Conservation (phyloP, 2,888 invertebrate species). For the Halictus ligatus region DNA sequence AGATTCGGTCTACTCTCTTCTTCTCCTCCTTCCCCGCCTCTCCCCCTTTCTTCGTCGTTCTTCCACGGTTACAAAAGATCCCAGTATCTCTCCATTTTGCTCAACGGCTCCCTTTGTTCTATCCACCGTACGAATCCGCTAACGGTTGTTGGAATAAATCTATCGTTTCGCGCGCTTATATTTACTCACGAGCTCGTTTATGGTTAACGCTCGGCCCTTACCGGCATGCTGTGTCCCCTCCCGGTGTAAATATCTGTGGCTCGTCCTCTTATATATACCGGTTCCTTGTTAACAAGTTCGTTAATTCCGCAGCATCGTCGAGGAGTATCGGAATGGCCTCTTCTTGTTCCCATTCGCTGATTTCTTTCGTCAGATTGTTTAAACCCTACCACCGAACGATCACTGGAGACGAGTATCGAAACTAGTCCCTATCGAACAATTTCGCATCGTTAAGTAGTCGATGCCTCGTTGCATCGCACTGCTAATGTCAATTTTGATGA, state of each 20-base stretch:
- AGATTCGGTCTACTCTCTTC: conserved; percentile 63
- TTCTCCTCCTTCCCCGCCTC: conserved; percentile 5
- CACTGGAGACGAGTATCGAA: neutral
- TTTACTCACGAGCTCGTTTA: conserved; percentile 11
- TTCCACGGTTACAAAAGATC: conserved; percentile 53
- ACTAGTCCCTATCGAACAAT: neutral
- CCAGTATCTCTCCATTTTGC: conserved; percentile 37
- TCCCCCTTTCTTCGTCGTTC: conserved; percentile 14
- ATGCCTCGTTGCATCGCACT: neutral
- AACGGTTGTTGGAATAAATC: conserved; percentile 29
- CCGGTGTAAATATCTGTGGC: neutral
- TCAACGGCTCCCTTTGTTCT: conserved; percentile 42
- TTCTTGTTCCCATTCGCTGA: neutral
- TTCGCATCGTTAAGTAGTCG: neutral
- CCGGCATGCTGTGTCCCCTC: neutral
- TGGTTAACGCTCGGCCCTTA: neutral
- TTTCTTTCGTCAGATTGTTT: conserved; percentile 5
- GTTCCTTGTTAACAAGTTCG: conserved; percentile 31
- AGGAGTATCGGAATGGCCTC: neutral
- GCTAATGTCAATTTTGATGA: neutral
- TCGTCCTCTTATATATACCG: neutral
- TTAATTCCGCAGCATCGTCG: neutral
- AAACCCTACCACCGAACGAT: neutral
- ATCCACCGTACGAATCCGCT: conserved; percentile 31
- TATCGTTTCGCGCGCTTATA: neutral